Percentiles rank a stretch among this genome's conserved stretches.
Conservation (phyloP, 2,113 vertebrate species). For the Platycercus adscitus region DNA sequence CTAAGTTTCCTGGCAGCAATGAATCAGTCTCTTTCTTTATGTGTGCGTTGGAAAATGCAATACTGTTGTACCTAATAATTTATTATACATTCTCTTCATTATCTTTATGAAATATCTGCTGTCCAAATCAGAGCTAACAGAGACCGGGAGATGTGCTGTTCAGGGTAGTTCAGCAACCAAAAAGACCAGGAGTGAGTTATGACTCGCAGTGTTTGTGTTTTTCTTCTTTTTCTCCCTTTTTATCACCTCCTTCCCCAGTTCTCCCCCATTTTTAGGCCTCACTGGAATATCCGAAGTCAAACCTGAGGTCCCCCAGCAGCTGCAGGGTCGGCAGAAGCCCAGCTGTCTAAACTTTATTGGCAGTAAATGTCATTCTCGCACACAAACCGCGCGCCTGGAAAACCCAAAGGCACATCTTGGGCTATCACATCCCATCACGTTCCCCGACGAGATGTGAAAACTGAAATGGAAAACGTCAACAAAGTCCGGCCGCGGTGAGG, state of each 20-base stretch:
- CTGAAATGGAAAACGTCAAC: conserved; percentile 62
- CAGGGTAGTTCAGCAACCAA: background rate
- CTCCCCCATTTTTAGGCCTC: background rate
- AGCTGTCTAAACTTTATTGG: conserved; percentile 65
- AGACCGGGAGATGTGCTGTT: conserved; percentile 5
- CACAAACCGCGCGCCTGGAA: background rate
- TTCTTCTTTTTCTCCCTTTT: background rate
- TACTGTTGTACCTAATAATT: conserved; percentile 27
- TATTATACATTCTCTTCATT: conserved; percentile 44
- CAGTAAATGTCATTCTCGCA: conserved; percentile 65
- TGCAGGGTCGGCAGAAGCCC: conserved; percentile 46
- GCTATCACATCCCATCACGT: conserved; percentile 44
- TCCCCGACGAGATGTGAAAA: conserved; percentile 54
- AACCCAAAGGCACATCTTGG: conserved; percentile 54
- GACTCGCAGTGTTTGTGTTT: background rate
- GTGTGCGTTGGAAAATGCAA: background rate
- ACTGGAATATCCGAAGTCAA: conserved; percentile 17
- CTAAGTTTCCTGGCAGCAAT: background rate
- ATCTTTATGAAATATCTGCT: conserved; percentile 52
- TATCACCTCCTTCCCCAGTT: background rate
- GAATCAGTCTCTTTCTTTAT: background rate
- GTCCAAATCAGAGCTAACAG: conserved; percentile 1
- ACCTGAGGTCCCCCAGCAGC: conserved; percentile 48
- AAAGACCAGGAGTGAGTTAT: background rate
- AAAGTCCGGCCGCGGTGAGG: conserved; percentile 5